These are phyloP conservation scores for Dolichoris vasculosae DNA, from an alignment of 1,140 invertebrate genomes.

Conservation along the genomic window DNA sequence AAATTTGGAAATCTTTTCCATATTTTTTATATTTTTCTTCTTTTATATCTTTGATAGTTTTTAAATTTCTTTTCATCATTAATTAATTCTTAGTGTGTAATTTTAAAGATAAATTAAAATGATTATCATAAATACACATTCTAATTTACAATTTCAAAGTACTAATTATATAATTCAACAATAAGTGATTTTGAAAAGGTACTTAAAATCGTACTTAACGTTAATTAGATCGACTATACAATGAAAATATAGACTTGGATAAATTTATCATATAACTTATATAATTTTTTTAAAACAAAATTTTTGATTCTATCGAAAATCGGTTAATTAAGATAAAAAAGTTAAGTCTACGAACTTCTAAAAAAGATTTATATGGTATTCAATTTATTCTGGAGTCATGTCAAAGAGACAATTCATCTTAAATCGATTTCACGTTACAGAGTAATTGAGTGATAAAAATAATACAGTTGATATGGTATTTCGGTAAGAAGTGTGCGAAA, in stretches of 20 bases:
- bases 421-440: slow-evolving; percentile 11
- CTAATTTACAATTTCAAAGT: no score
- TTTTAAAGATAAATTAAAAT: no score
- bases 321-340: not conserved
- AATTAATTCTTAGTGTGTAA: no score
- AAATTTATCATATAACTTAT: slow-evolving; percentile 7
- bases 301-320: not conserved
- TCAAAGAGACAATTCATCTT: slow-evolving; percentile 7
- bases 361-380: not conserved
- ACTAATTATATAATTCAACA: no score
- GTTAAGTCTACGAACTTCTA: slow-evolving; percentile 4
- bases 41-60: no score
- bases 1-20: no score
- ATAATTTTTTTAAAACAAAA: not conserved
- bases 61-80: no score
- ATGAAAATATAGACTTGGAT: not conserved
- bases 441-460: slow-evolving; percentile 39
- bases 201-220: not conserved
- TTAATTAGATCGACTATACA: not conserved
- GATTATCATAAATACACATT: no score
- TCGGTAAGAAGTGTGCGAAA: slow-evolving; percentile 20
- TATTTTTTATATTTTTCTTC: no score
- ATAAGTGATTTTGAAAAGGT: not conserved
- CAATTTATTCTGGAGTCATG: not conserved
- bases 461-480: slow-evolving; percentile 11